Percentiles rank a stretch among this genome's conserved stretches.
phyloP scores from a whole-genome alignment of 2,113 vertebrate species.

The Speoplatyrhinus poulsoni region DNA sequence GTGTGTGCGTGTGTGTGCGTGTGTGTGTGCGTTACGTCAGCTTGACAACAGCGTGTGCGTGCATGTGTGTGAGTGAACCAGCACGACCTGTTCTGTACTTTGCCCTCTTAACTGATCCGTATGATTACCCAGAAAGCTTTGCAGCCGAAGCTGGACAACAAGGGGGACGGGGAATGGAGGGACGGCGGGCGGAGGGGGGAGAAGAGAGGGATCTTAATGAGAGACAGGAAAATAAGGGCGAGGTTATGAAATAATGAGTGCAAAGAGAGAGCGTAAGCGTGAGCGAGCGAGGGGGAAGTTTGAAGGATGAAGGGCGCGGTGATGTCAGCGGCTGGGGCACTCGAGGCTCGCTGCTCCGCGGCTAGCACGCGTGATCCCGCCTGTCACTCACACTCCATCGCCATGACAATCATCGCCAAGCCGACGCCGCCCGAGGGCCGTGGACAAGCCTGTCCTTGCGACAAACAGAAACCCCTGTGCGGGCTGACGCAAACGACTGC shows the following conservation, averaged over 20 bases:
- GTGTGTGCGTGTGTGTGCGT: conserved; percentile 27
- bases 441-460: conserved; percentile 80
- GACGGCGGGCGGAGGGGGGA: background rate
- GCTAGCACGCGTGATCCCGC: conserved; percentile 77
- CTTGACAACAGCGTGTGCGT: conserved; percentile 23
- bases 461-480: conserved; percentile 73
- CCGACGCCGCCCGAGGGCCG: conserved; percentile 64
- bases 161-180: conserved; percentile 4
- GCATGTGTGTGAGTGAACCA: conserved; percentile 37
- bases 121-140: conserved; percentile 47
- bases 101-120: conserved; percentile 43
- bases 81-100: conserved; percentile 54
- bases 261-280: conserved; percentile 39
- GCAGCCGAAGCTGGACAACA: conserved; percentile 18
- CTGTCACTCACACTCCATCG: conserved; percentile 82
- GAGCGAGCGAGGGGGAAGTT: conserved; percentile 73
- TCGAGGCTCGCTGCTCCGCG: conserved; percentile 75
- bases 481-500: conserved; percentile 71
- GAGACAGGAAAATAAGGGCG: conserved; percentile 41
- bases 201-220: conserved; percentile 41
- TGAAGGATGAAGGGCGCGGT: conserved; percentile 81
- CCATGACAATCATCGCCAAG: conserved; percentile 80
- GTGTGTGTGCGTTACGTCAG: conserved; percentile 12
- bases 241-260: conserved; percentile 50
- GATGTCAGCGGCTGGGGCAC: conserved; percentile 82